Evolutionary conservation across 2,113 vertebrate species (phyloP).

Genomic region (Propithecus coquereli): DNA sequence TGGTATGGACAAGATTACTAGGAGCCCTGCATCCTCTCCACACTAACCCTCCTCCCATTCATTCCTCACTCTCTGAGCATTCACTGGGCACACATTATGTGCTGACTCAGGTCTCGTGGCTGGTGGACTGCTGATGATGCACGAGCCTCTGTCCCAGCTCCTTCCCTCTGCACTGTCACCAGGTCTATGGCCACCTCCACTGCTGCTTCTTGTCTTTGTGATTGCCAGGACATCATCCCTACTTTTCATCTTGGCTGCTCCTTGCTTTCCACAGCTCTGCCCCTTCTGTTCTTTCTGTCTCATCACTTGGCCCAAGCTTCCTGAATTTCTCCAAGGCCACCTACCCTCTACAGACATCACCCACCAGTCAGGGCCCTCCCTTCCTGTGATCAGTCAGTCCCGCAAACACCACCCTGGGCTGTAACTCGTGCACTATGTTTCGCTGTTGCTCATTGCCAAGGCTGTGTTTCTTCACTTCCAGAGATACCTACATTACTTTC

Average conservation of each 20-base stretch:
- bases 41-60: not conserved
- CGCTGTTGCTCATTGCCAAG: not conserved
- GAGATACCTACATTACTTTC: not conserved
- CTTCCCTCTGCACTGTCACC: not conserved
- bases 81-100: not conserved
- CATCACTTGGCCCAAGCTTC: not conserved
- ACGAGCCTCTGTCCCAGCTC: not conserved
- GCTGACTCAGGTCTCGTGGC: not conserved
- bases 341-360: not conserved
- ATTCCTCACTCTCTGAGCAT: not conserved
- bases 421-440: not conserved
- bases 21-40: not conserved
- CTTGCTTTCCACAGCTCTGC: not conserved
- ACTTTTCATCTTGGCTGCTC: not conserved
- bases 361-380: not conserved
- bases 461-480: not conserved
- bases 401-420: not conserved
- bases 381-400: not conserved
- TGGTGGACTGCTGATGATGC: rapidly evolving
- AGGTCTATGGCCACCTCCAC: not conserved
- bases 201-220: not conserved
- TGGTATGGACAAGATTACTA: not conserved
- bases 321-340: not conserved
- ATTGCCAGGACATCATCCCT: not conserved
- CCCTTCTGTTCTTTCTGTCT: not conserved